phyloP scores from a whole-genome alignment of 2,888 invertebrate genomes.

The Agonopterix subpropinquella region DNA sequence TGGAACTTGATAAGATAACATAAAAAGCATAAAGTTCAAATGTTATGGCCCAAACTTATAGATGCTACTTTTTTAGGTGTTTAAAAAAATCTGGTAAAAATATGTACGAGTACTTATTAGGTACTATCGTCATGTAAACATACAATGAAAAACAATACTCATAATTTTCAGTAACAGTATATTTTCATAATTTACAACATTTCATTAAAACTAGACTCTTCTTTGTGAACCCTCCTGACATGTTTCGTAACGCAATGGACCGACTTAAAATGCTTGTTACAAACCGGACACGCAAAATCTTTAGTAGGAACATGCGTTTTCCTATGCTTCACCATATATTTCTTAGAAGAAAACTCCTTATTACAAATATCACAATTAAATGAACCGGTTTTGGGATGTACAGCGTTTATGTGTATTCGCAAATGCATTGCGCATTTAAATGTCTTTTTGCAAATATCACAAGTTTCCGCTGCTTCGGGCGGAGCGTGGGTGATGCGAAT shows the following conservation, averaged over 20 bases:
- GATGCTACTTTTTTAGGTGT: too few relatives aligned
- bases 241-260: slow-evolving; percentile 29
- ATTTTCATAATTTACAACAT: too few relatives aligned
- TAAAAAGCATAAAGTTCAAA: too few relatives aligned
- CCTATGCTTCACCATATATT: slow-evolving; percentile 31
- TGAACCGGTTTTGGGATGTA: slow-evolving; percentile 25
- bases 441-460: slow-evolving; percentile 28
- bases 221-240: slow-evolving; percentile 24
- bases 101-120: too few relatives aligned
- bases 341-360: slow-evolving; percentile 26
- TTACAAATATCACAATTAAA: slow-evolving; percentile 28
- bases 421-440: slow-evolving; percentile 34
- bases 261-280: slow-evolving; percentile 27
- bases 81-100: too few relatives aligned
- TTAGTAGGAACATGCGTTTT: slow-evolving; percentile 23
- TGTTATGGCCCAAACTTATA: too few relatives aligned
- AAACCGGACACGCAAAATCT: slow-evolving; percentile 22
- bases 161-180: too few relatives aligned
- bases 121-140: too few relatives aligned
- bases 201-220: not conserved
- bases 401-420: slow-evolving; percentile 28
- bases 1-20: too few relatives aligned
- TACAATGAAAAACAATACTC: too few relatives aligned
- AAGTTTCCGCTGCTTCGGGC: slow-evolving; percentile 24
- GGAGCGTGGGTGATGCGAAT: slow-evolving; percentile 35